Evolutionary conservation across 2,113 vertebrate species (phyloP), one percentile per base, ranked within the genome.

Genomic region (Lagenorhynchus albirostris): DNA sequence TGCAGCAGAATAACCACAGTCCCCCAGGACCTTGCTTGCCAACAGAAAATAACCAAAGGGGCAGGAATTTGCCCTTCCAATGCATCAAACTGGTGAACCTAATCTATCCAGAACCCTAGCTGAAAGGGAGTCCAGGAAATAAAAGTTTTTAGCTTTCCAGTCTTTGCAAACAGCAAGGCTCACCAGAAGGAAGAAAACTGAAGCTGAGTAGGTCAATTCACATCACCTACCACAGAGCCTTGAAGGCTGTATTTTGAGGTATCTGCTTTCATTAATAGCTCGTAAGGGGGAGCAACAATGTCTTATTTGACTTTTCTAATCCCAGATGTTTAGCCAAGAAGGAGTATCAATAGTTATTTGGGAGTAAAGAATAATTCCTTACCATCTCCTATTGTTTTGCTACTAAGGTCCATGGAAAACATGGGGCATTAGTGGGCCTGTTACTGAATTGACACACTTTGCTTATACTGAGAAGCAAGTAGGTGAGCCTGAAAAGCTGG

Each of bases 231-330:
- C 25, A 65, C 3, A 10, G 50, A 25, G 76, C 3, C 14, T 33
- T 82, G 26, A 44, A 71, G n/a, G 47, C 23, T 94, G 18, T 15
- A 63, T 60, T 89, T 84, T 89, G 38, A 68, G 26, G 1, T 85
- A 70, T 90, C 53, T 86, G 41, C 73, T 79, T 86, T 89, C 77
- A 85, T 63, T 73, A 85, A 17, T 41, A 82, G 41, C 9, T 93
- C 21, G 26, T 15, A 87, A 92, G 31, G 17, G 23, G 4, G n/a
- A 68, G 29, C 33, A 83, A 47, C 26, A 73, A 60, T 68, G 14
- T 63, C 62, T 65, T 76, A 91, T 71, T 86, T 83, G 73, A 55
- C 21, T 85, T 94, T 95, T 92, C 13, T 77, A 92, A 85, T 92
- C 38, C 58, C 33, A 53, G 62, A 53, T 36, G 4, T n/a, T 88